Evolutionary conservation across 2,797 vertebrate genomes (phyloP), one percentile per base, ranked within the genome.

Genomic region (Glyptemys insculpta): DNA sequence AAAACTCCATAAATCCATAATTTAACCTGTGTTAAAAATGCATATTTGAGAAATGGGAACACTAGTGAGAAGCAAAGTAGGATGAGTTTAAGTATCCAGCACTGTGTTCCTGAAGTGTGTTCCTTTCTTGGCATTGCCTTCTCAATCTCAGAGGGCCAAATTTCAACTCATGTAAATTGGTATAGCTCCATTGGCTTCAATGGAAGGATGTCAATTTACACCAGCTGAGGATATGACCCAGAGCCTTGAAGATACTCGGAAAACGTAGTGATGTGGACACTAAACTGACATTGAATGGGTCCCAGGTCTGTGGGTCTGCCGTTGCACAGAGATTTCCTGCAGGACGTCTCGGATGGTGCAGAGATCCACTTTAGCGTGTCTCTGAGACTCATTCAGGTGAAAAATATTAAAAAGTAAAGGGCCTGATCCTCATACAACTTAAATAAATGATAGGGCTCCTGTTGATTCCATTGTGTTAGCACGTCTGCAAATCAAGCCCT

Each of bases 211-310:
- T 23, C 37, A 49, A 31, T 49, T 78, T 78, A 49, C 27, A 78
- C 3, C 27, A 78, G 44, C 44, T 78, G 74, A 78, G 44, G 25
- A 78, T 29, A 27, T 31, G 27, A 29, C 74, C 44, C 44, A 49
- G 44, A 4, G 79, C 19, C n/a, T 31, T 62, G 0, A 0, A 41
- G 57, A 81, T 1, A 0, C 41, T 0, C 0, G 79, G 19, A 65
- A 52, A 23, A 4, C 0, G 3, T 52, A 0, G 1, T 6, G 6
- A 19, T 52, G 81, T 15, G 0, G 2, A 49, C 65, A 49, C 1
- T 23, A 59, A 78, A 95, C 16, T 53, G 79, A 91, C 15, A 47
- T 3, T 41, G 56, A 72, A 80, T 54, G n/a, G 62, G 82, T 82
- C 65, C 0, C 44, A 56, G 3, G 53, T 88, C 50, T 2, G 8